These are phyloP conservation scores for Spheniscus humboldti DNA, from an alignment of 2,797 vertebrate genomes.

Conservation along the genomic window DNA sequence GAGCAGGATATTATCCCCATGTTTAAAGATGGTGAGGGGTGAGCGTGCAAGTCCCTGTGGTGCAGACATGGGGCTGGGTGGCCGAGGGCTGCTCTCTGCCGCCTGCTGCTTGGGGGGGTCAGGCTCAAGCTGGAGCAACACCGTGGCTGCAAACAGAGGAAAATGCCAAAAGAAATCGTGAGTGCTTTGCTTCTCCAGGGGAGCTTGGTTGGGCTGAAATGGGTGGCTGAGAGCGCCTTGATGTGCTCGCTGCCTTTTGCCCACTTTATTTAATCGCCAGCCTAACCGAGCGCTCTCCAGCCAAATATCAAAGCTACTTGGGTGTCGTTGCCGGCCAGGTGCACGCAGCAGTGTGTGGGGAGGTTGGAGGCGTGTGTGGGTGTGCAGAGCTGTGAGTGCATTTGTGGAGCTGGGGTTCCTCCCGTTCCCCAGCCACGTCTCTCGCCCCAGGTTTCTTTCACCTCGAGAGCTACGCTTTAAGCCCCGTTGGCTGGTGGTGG, in stretches of 20 bases:
- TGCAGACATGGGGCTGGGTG: background rate
- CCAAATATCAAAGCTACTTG: background rate
- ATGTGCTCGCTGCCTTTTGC: background rate
- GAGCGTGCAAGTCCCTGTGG: rapidly evolving
- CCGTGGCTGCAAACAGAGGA: background rate
- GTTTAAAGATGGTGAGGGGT: background rate
- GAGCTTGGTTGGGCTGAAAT: background rate
- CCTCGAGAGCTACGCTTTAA: background rate
- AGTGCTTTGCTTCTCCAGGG: background rate
- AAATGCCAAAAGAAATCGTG: background rate
- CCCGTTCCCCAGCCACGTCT: rapidly evolving
- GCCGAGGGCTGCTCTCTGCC: background rate
- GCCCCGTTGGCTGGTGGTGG: background rate
- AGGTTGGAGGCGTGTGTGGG: background rate
- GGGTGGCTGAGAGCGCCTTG: background rate
- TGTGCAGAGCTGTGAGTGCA: background rate
- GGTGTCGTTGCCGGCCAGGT: background rate
- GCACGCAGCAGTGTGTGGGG: background rate
- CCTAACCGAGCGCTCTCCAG: background rate
- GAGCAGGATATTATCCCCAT: background rate
- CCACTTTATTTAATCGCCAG: background rate
- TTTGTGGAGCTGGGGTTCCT: background rate
- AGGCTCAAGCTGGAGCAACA: background rate
- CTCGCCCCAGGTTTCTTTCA: background rate
- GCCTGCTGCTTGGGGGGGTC: background rate